phyloP scores from a whole-genome alignment of 2,797 vertebrate species.

The Onychomys leucogaster region DNA sequence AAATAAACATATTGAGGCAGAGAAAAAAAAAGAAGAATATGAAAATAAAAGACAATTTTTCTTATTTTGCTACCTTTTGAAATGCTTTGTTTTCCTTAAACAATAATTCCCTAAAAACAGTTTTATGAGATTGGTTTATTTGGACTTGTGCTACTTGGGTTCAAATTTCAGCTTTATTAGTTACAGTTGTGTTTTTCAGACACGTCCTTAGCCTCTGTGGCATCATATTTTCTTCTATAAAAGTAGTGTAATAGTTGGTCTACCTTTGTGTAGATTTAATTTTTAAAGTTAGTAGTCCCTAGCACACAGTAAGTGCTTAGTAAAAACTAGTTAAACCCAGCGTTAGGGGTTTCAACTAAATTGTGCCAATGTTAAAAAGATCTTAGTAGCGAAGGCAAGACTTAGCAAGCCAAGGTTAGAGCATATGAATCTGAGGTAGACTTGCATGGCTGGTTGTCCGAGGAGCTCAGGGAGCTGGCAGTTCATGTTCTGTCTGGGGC shows the following conservation, averaged over 20 bases:
- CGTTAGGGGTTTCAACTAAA: not conserved
- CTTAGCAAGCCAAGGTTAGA: not conserved
- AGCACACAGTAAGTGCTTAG: not conserved
- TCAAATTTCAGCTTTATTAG: not conserved
- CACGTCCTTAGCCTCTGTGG: not conserved
- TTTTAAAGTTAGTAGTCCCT: not conserved
- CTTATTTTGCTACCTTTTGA: not conserved
- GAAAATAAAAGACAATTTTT: not conserved
- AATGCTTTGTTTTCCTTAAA: not conserved
- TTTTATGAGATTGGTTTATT: not conserved
- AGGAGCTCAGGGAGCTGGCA: not conserved
- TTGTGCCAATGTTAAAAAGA: not conserved
- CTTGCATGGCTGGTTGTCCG: not conserved
- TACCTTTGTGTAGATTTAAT: not conserved
- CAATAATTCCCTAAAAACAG: not conserved
- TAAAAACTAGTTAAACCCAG: not conserved
- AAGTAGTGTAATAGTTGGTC: not conserved
- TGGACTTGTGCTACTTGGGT: not conserved
- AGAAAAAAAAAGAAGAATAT: not conserved
- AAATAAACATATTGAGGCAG: not conserved
- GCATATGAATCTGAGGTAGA: not conserved
- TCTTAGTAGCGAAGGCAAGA: not conserved
- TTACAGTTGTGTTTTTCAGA: not conserved
- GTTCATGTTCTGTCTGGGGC: not conserved
- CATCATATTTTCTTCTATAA: not conserved